Base-by-base conservation (phyloP, 92 coral and sea anemone species). In the Ricordea florida region DNA sequence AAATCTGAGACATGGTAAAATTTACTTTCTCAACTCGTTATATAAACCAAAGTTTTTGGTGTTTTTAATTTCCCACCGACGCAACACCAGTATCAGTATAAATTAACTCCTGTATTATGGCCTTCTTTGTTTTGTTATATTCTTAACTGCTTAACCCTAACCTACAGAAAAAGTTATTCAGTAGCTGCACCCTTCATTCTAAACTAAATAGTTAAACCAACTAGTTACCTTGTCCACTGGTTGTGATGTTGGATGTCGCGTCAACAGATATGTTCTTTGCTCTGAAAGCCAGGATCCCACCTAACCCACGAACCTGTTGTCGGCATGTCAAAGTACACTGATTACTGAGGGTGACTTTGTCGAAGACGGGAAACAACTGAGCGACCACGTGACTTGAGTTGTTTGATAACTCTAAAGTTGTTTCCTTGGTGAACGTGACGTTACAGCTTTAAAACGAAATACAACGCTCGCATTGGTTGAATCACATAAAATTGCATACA, bases 201-300 rank as follows among this genome's bases (percentile, higher is more conserved):
- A n/a, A n/a, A n/a, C n/a, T n/a, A n/a, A n/a, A n/a, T n/a, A n/a
- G n/a, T n/a, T n/a, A n/a, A n/a, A n/a, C n/a, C 3, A 41, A 47
- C 8, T 1, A 25, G 15, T 20, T 66, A 66, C 73, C 93, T 83
- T 71, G 51, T 7, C 77, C 81, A 44, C 27, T 65, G 46, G 69
- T 30, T 28, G 47, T 48, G 53, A 88, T 78, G 44, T 44, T 48
- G 0, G 93, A 88, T 3, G 86, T 78, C 17, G 63, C 61, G 50
- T 88, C 93, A 25, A 88, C 60, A n/a, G 18, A 21, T 42, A 88
- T 29, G n/a, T 14, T 59, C n/a, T 58, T 62, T 2, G 89, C 75
- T 65, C 76, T 58, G 8, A 88, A 37, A 0, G 93, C 93, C 27
- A 88, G 38, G 0, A 88, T 65, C 2, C 89, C 89, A 7, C 93